These are phyloP conservation scores for Manis pentadactyla DNA, from an alignment of 2,797 vertebrate species.

Conservation along the genomic window DNA sequence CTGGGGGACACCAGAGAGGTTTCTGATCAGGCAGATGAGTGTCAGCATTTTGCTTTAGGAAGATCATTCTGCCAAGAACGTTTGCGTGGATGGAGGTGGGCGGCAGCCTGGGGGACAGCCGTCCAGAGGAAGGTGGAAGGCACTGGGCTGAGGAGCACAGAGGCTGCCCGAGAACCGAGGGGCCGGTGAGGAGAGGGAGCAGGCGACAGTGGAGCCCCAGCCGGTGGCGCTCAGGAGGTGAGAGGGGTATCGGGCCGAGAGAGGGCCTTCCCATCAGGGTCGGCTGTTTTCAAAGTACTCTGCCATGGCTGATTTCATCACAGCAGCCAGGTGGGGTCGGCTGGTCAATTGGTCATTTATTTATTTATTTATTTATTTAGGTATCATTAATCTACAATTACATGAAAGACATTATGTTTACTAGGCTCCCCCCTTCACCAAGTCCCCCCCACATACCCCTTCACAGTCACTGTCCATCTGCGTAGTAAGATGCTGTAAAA, in stretches of 20 bases:
- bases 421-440: no score
- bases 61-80: neutral
- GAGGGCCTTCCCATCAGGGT: rapidly evolving
- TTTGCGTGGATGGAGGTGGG: no score
- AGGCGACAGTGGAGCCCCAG: rapidly evolving
- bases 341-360: rapidly evolving
- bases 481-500: no score
- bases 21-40: neutral
- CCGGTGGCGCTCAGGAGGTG: neutral
- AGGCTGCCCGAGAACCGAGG: neutral
- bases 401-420: no score
- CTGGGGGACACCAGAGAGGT: neutral
- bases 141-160: no score
- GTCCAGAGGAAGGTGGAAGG: neutral
- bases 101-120: rapidly evolving
- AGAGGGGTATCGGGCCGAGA: neutral
- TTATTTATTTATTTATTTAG: no score
- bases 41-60: neutral
- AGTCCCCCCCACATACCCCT: no score
- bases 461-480: no score
- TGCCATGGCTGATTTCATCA: neutral
- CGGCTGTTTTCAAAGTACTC: neutral
- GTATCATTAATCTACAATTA: no score
- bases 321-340: neutral
- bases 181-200: neutral